phyloP scores from a whole-genome alignment of 2,113 vertebrate species.

The Emberiza fucata region DNA sequence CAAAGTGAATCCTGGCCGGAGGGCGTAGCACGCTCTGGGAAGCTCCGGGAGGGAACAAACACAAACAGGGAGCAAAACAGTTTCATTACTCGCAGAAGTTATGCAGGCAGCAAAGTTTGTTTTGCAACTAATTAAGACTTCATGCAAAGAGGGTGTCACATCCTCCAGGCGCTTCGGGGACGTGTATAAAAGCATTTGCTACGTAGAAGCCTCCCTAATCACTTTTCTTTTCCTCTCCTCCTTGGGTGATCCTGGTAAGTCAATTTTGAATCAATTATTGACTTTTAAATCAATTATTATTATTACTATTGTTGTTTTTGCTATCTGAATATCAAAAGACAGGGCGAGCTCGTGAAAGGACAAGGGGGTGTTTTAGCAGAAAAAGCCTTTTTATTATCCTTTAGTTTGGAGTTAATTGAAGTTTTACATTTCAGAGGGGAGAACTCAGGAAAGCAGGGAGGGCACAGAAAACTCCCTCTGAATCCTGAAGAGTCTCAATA shows the following conservation, averaged over 20 bases:
- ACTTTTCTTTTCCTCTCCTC: constrained; percentile 45
- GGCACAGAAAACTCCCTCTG: neutral
- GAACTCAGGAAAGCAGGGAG: neutral
- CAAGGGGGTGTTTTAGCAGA: neutral
- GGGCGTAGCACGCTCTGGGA: neutral
- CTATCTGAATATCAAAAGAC: neutral
- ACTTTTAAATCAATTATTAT: constrained; percentile 21
- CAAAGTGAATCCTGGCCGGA: neutral
- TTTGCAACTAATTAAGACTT: constrained; percentile 67
- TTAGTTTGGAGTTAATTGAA: neutral
- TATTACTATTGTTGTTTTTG: neutral
- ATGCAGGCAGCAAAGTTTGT: constrained; percentile 62
- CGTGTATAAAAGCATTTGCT: constrained; percentile 62
- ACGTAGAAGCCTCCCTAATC: constrained; percentile 14
- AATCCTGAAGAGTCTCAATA: neutral
- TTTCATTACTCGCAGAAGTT: constrained; percentile 57
- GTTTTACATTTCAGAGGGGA: neutral
- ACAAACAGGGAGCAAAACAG: constrained; percentile 54
- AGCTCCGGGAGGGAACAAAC: neutral
- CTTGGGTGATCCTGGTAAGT: constrained; percentile 51
- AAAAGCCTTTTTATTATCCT: neutral
- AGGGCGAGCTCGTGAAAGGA: neutral
- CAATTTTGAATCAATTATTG: constrained; percentile 22
- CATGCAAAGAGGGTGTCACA: constrained; percentile 63
- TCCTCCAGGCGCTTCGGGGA: constrained; percentile 47